Evolutionary conservation across 2,888 invertebrate genomes (phyloP), one percentile per base, ranked within the genome.

Genomic region (Drosophila testacea): DNA sequence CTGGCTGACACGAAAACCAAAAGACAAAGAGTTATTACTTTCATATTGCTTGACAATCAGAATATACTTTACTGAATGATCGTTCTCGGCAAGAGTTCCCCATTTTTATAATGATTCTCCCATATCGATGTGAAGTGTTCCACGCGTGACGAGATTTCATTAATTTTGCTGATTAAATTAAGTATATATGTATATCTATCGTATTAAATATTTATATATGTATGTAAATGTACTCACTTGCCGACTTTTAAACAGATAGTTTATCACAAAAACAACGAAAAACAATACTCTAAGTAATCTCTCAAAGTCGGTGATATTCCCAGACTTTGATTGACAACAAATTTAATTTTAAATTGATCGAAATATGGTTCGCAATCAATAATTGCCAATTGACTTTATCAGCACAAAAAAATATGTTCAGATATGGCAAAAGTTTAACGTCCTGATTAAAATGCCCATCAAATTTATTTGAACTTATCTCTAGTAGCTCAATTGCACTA

Each of bases 31-130:
- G 66, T 74, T 39, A 68, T 59, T 16, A 57, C 57, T 69, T 61
- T 86, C 81, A 81, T 81, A 47, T 68, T 80, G 64, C 36, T 54
- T 46, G 22, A 39, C 55, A 56, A 52, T 68, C 42, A 39, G 44
- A 60, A 42, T 36, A 11, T 16, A 27, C 32, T 6, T 46, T 34
- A 11, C n/a, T 16, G 61, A 61, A 61, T 76, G 57, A 54, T 61
- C 13, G 59, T 22, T 13, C 0, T 1, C 7, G 16, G 41, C 41
- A 36, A 42, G 4, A 4, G 16, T 9, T 30, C 6, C 13, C 6
- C 50, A 34, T 6, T 77, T 72, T 67, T 77, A 74, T 74, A 77
- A 22, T 22, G n/a, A 41, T 47, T 47, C 22, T 4, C 27, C n/a
- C 34, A 42, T 50, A 71, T 71, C 54, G 52, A 56, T 9, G 39